phyloP scores from a whole-genome alignment of 1,140 invertebrate species.

The Saxidomus purpurata region DNA sequence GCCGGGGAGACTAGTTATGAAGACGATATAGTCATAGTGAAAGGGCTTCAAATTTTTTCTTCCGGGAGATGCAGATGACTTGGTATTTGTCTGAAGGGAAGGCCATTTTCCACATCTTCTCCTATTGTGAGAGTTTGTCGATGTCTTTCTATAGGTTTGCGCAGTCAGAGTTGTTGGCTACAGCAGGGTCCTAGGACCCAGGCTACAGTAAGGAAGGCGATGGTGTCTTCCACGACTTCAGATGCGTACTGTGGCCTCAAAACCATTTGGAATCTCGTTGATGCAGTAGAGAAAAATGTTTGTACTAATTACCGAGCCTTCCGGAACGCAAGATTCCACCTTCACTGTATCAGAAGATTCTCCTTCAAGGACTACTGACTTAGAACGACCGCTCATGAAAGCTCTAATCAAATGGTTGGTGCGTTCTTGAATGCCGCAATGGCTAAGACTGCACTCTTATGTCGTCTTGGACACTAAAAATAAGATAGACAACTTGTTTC shows the following conservation, averaged over 20 bases:
- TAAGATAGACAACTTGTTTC: no score
- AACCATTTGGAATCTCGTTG: slow-evolving; percentile 51
- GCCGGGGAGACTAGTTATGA: no score
- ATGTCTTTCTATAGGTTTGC: neutral
- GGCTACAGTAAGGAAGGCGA: neutral
- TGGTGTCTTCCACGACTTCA: slow-evolving; percentile 50
- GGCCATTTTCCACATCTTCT: neutral
- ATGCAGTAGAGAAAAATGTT: no score
- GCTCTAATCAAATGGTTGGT: slow-evolving; percentile 64
- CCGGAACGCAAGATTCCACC: slow-evolving; percentile 69
- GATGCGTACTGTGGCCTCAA: no score
- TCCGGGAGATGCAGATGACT: no score
- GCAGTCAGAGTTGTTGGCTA: neutral
- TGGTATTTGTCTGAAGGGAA: slow-evolving; percentile 63
- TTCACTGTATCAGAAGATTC: slow-evolving; percentile 63
- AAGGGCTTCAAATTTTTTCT: no score
- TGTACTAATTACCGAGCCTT: slow-evolving; percentile 66
- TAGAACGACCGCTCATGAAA: slow-evolving; percentile 37
- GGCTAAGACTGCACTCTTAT: slow-evolving; percentile 48
- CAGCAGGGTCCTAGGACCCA: no score
- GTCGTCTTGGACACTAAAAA: no score
- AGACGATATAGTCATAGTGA: no score
- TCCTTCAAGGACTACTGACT: slow-evolving; percentile 67
- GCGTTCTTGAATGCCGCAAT: slow-evolving; percentile 61
- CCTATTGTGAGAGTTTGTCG: no score